Conservation (phyloP, 2,797 vertebrate genomes). For the Chaetophractus vellerosus region DNA sequence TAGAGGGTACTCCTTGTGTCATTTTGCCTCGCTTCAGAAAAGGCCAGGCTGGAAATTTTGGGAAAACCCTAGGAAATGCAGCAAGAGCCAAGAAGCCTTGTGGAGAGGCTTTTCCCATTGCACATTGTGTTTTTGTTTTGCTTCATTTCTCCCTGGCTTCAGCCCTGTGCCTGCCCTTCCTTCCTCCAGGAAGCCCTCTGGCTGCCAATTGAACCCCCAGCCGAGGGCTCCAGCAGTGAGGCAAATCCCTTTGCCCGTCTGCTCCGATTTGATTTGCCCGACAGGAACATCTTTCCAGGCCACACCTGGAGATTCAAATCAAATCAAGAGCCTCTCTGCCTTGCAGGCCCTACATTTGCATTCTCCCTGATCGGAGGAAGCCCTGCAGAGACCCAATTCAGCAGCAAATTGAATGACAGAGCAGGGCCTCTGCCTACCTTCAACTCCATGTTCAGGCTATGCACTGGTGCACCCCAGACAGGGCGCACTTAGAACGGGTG, state of each 20-base stretch:
- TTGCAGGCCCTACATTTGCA: conserved; percentile 70
- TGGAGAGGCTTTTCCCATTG: not conserved
- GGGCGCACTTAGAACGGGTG: no score
- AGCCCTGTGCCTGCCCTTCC: not conserved
- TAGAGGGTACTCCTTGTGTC: not conserved
- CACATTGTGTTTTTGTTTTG: not conserved
- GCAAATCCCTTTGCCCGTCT: conserved; percentile 62
- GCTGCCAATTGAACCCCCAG: not conserved
- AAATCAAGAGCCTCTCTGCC: conserved; percentile 84
- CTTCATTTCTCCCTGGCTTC: not conserved
- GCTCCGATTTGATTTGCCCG: conserved; percentile 76
- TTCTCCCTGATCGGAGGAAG: conserved; percentile 72
- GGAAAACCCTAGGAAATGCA: conserved; percentile 1
- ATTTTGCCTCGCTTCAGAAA: not conserved
- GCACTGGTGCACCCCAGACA: no score
- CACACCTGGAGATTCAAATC: conserved; percentile 84
- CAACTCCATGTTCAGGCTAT: not conserved
- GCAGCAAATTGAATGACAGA: conserved; percentile 67
- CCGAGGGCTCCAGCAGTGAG: conserved; percentile 20
- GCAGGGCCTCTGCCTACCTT: conserved; percentile 45
- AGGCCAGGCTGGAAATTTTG: not conserved
- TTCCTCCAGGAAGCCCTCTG: conserved; percentile 62
- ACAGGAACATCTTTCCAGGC: conserved; percentile 79
- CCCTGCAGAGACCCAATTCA: conserved; percentile 52
- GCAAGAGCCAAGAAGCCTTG: conserved; percentile 1